phyloP scores from a whole-genome alignment of 1,140 invertebrate species.

The Euschistus heros region DNA sequence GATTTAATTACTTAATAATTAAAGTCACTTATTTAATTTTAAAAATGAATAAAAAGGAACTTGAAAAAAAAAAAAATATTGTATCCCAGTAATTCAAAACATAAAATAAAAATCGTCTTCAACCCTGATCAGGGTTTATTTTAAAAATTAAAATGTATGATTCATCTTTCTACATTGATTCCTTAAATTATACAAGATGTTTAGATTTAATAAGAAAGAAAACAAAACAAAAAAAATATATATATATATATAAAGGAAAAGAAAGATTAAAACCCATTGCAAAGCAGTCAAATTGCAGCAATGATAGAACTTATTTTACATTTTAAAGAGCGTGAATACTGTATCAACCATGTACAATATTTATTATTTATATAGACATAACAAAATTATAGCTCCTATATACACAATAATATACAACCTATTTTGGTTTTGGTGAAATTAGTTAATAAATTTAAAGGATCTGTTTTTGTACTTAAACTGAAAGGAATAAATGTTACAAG shows the following conservation, averaged over 20 bases:
- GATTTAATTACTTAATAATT: too few species aligned
- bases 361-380: neutral
- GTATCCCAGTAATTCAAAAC: too few species aligned
- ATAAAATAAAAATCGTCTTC: too few species aligned
- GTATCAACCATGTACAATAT: conserved; percentile 7
- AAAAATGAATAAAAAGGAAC: too few species aligned
- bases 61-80: too few species aligned
- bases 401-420: conserved; percentile 13
- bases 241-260: neutral
- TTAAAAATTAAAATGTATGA: too few species aligned
- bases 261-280: conserved; percentile 5
- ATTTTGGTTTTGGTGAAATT: conserved; percentile 11
- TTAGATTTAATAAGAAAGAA: neutral
- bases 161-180: too few species aligned
- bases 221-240: neutral
- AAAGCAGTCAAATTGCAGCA: conserved; percentile 16
- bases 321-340: neutral
- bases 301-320: conserved; percentile 8
- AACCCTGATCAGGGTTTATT: too few species aligned
- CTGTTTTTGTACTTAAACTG: conserved; percentile 14
- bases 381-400: conserved; percentile 12
- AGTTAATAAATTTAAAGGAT: conserved; percentile 4
- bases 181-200: too few species aligned
- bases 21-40: too few species aligned
- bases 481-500: conserved; percentile 9